Conservation (phyloP, 2,888 invertebrate species). For the Trissoscelio sp. region DNA sequence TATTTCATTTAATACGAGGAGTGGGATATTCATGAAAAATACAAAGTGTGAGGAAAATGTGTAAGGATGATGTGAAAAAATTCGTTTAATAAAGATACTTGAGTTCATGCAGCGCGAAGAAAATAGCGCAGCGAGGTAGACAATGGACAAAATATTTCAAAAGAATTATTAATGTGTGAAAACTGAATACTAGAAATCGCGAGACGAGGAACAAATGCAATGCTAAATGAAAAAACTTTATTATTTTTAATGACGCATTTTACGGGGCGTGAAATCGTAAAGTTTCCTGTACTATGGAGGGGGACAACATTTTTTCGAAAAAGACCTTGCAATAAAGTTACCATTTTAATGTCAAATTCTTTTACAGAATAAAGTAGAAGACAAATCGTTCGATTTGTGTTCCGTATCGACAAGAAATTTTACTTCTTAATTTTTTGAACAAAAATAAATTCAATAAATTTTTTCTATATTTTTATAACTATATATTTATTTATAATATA, state of each 20-base stretch:
- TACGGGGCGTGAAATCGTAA: constrained; percentile 5
- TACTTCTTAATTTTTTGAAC: background rate
- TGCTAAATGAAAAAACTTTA: constrained; percentile 8
- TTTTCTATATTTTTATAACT: too few relatives aligned
- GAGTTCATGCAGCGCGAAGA: constrained; percentile 2
- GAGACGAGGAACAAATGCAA: background rate
- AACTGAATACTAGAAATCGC: constrained; percentile 14
- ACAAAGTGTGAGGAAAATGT: constrained; percentile 4
- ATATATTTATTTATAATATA: too few relatives aligned
- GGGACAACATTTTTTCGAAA: background rate
- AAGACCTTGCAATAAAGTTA: background rate
- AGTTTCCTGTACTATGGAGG: constrained; percentile 3
- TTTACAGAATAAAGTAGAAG: background rate
- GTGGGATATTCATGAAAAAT: background rate
- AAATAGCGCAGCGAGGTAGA: constrained; percentile 15
- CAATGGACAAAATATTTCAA: constrained; percentile 30
- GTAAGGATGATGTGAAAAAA: constrained; percentile 21
- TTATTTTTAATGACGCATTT: constrained; percentile 23
- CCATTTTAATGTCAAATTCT: background rate
- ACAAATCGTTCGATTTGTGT: background rate
- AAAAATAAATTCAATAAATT: too few relatives aligned
- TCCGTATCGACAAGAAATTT: background rate
- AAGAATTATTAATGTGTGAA: constrained; percentile 36
- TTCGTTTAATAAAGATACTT: constrained; percentile 31
- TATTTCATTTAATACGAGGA: background rate